A percentile compares a stretch with the other conserved stretches of the same genome.
These are phyloP conservation scores for Xyrichtys novacula DNA, from an alignment of 2,797 vertebrate species.

Conservation along the genomic window DNA sequence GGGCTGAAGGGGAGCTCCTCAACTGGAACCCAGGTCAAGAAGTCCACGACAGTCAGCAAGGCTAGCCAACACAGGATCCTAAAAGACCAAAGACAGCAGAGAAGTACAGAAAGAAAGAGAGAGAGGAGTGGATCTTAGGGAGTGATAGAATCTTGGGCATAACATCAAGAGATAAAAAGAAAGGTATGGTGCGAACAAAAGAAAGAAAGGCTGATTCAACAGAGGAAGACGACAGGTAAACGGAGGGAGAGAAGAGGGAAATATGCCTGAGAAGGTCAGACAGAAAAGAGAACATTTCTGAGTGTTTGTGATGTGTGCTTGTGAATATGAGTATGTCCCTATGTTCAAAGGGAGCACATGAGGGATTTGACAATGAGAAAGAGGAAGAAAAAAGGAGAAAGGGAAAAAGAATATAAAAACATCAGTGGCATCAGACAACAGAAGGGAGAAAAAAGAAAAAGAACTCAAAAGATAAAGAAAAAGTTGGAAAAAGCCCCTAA, in stretches of 20 bases:
- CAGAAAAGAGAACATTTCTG: slow-evolving; percentile 14
- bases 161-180: not conserved
- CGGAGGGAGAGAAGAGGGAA: slow-evolving; percentile 9
- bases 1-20: no score
- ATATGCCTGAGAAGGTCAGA: slow-evolving; percentile 28
- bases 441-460: slow-evolving; percentile 41
- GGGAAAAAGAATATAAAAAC: slow-evolving; percentile 44
- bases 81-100: no score
- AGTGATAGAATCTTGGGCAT: not conserved
- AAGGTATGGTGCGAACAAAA: not conserved
- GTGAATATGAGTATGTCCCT: slow-evolving; percentile 34
- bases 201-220: slow-evolving; percentile 12
- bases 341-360: slow-evolving; percentile 55
- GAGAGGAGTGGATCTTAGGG: no score
- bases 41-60: no score
- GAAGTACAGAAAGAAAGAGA: no score
- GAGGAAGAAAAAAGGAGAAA: slow-evolving; percentile 25
- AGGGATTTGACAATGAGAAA: slow-evolving; percentile 61
- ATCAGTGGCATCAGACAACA: slow-evolving; percentile 62
- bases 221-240: slow-evolving; percentile 7
- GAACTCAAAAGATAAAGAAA: slow-evolving; percentile 39
- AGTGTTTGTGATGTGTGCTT: slow-evolving; percentile 37
- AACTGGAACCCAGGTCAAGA: no score
- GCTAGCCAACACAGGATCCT: no score
- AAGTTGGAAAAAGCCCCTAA: slow-evolving; percentile 41